Evolutionary conservation across 2,113 vertebrate species (phyloP).

Genomic region (Noturus placidus): DNA sequence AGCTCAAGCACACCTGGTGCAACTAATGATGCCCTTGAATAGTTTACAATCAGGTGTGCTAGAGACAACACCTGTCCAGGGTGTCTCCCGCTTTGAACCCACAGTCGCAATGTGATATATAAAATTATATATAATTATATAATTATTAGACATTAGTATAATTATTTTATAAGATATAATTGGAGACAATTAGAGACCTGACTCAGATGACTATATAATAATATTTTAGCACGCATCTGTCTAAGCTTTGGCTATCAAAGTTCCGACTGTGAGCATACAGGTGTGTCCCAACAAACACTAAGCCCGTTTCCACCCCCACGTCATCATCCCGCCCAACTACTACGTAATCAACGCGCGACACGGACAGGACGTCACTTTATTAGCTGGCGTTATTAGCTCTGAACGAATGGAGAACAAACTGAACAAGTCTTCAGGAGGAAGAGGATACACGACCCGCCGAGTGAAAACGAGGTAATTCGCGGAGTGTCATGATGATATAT

Average conservation of each 20-base stretch:
- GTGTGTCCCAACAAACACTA: not conserved
- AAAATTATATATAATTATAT: too few relatives aligned
- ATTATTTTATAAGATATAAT: too few relatives aligned
- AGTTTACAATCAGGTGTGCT: too few relatives aligned
- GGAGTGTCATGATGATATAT: not conserved
- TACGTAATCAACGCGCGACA: constrained; percentile 59
- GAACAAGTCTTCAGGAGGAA: not conserved
- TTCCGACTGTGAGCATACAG: not conserved
- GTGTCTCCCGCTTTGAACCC: too few relatives aligned
- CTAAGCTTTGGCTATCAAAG: not conserved
- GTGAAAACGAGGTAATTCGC: constrained; percentile 9
- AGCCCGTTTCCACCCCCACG: constrained; percentile 38
- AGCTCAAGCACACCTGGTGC: too few relatives aligned
- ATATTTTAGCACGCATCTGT: not conserved
- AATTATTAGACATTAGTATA: too few relatives aligned
- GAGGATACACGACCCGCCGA: not conserved
- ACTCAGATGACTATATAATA: not conserved
- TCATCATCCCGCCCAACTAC: constrained; percentile 2
- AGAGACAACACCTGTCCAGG: too few relatives aligned
- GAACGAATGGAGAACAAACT: not conserved
- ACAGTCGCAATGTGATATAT: too few relatives aligned
- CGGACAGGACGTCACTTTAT: not conserved
- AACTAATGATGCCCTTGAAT: too few relatives aligned
- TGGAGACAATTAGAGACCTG: too few relatives aligned
- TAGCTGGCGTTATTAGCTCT: not conserved